A percentile compares a stretch with the other conserved stretches of the same genome.
phyloP scores from a whole-genome alignment of 2,113 vertebrate genomes.

The Turdus rufiventris region DNA sequence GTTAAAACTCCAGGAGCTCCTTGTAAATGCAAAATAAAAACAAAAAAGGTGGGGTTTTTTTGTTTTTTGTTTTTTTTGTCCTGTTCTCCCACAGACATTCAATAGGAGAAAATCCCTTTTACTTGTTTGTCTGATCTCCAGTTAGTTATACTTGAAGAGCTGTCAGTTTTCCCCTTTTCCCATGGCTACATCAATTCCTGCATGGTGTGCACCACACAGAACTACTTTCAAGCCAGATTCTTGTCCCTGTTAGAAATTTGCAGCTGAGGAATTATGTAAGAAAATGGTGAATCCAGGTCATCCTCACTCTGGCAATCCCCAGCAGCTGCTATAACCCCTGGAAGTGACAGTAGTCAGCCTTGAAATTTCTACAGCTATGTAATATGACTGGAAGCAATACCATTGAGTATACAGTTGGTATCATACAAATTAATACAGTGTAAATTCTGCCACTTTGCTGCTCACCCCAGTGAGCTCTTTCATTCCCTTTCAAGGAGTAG shows the following conservation, averaged over 20 bases:
- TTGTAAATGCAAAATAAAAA: background rate
- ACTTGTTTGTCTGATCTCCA: background rate
- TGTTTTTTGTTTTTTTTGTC: background rate
- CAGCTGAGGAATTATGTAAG: background rate
- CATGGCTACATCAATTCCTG: background rate
- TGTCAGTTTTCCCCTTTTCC: slow-evolving; percentile 18
- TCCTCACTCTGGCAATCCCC: background rate
- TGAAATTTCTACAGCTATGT: background rate
- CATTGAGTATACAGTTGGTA: background rate
- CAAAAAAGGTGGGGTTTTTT: background rate
- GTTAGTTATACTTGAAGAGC: background rate
- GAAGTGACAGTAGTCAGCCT: background rate
- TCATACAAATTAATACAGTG: background rate
- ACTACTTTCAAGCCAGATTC: background rate
- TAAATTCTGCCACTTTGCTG: background rate
- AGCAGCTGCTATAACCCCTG: background rate
- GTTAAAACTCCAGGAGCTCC: background rate
- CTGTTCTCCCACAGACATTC: background rate
- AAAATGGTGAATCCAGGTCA: slow-evolving; percentile 18
- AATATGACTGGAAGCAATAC: background rate
- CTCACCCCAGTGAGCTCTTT: background rate
- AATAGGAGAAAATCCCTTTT: background rate
- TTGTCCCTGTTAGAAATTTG: background rate
- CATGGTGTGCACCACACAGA: background rate
- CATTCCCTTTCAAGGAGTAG: slow-evolving; percentile 5